Evolutionary conservation across 2,888 invertebrate species (phyloP).

Genomic region (Conus canariensis): DNA sequence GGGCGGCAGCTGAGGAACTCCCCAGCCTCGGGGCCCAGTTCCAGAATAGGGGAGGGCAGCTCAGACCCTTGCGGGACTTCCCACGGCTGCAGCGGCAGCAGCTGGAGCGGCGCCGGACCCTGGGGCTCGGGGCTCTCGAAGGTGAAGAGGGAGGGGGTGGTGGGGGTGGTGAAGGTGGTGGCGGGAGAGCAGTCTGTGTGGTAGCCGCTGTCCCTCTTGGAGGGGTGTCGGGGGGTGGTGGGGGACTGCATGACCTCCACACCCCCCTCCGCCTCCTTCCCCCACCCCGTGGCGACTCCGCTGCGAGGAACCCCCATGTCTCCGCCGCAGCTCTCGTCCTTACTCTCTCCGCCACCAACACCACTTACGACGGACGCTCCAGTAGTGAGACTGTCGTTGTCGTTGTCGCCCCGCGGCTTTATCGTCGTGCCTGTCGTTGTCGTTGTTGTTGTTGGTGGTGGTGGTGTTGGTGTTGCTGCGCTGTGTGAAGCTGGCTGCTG

Average conservation of each 20-base stretch:
- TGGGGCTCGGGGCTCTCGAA: conserved; percentile 53
- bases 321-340: no score
- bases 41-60: neutral
- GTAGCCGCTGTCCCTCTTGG: conserved; percentile 71
- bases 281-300: neutral
- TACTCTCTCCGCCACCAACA: neutral
- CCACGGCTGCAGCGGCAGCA: neutral
- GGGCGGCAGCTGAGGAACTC: neutral
- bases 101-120: neutral
- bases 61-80: neutral
- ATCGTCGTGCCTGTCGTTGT: conserved; percentile 10
- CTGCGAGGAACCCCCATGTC: no score
- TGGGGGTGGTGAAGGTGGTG: conserved; percentile 34
- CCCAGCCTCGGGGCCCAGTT: neutral
- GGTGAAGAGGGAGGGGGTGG: conserved; percentile 55
- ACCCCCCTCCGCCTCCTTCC: neutral
- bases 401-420: neutral
- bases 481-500: neutral
- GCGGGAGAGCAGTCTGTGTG: conserved; percentile 69
- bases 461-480: neutral
- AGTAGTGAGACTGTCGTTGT: neutral
- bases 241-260: neutral
- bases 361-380: neutral
- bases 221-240: conserved; percentile 37
- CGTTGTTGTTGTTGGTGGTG: neutral